Evolutionary conservation across 2,888 invertebrate species (phyloP).

Genomic region (Sminthurinus aureus): DNA sequence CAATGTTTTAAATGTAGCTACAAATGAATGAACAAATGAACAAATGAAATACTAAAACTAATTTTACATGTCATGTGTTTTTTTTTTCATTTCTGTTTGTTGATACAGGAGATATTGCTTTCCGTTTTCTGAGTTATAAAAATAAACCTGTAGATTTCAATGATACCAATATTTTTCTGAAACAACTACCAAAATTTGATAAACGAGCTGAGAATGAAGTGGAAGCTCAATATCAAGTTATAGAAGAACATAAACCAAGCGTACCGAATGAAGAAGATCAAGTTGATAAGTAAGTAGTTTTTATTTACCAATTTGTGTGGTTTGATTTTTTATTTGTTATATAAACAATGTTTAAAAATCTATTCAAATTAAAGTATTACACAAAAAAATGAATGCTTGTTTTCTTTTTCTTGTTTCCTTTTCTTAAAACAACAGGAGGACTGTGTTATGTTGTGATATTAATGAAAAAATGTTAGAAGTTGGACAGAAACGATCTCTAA

Average conservation of each 20-base stretch:
- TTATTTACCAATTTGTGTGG: neutral
- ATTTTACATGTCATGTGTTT: too few relatives aligned
- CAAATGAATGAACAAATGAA: too few relatives aligned
- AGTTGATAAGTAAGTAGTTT: neutral
- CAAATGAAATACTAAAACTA: too few relatives aligned
- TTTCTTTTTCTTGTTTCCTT: slow-evolving; percentile 5
- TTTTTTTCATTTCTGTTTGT: neutral
- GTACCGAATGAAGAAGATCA: neutral
- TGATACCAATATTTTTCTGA: neutral
- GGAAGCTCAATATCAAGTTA: slow-evolving; percentile 39
- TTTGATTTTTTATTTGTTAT: neutral
- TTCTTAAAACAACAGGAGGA: slow-evolving; percentile 40
- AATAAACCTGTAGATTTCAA: slow-evolving; percentile 23
- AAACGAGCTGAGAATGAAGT: slow-evolving; percentile 50
- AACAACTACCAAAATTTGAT: neutral
- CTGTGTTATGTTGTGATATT: slow-evolving; percentile 86
- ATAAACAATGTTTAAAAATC: too few relatives aligned
- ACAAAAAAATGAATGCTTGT: too few relatives aligned
- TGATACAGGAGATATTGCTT: slow-evolving; percentile 84
- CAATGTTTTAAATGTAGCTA: too few relatives aligned
- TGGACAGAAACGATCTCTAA: slow-evolving; percentile 77
- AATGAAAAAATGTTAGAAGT: slow-evolving; percentile 94
- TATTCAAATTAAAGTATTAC: too few relatives aligned
- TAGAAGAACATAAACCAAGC: slow-evolving; percentile 10
- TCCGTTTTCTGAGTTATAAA: slow-evolving; percentile 72